Evolutionary conservation across 1,140 invertebrate species (phyloP).

Genomic region (Dendroctonus valens): DNA sequence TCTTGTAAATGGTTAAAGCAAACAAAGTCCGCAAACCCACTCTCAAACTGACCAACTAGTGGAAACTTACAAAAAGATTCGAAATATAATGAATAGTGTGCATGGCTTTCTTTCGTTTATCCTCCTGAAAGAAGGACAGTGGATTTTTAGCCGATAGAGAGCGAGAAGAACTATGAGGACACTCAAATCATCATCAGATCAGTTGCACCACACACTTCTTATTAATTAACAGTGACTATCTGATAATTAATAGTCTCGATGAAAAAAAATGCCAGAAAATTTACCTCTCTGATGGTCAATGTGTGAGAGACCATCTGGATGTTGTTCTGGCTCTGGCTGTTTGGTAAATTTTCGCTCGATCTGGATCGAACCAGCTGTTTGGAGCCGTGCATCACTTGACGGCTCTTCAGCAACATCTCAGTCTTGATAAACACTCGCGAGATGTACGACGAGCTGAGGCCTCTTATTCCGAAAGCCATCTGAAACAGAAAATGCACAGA

Average conservation of each 20-base stretch:
- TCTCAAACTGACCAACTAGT: slow-evolving; percentile 26
- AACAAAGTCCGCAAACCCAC: slow-evolving; percentile 13
- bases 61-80: slow-evolving; percentile 30
- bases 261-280: slow-evolving; percentile 1
- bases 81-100: slow-evolving; percentile 32
- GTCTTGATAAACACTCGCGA: slow-evolving; percentile 86
- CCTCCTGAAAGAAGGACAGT: slow-evolving; percentile 28
- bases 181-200: background rate
- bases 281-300: slow-evolving; percentile 86
- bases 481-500: slow-evolving; percentile 6
- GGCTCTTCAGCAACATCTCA: slow-evolving; percentile 87
- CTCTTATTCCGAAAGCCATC: slow-evolving; percentile 88
- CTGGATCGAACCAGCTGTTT: slow-evolving; percentile 71
- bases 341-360: slow-evolving; percentile 84
- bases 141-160: too few relatives aligned
- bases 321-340: slow-evolving; percentile 87
- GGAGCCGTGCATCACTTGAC: slow-evolving; percentile 65
- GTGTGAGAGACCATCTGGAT: slow-evolving; percentile 93
- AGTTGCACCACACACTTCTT: background rate
- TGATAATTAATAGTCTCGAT: background rate
- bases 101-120: slow-evolving; percentile 33
- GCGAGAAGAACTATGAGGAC: background rate
- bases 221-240: background rate
- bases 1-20: slow-evolving; percentile 5
- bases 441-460: slow-evolving; percentile 87